Evolutionary conservation across 2,888 invertebrate genomes (phyloP), one percentile per base, ranked within the genome.

Genomic region (Tenthredo distinguenda): DNA sequence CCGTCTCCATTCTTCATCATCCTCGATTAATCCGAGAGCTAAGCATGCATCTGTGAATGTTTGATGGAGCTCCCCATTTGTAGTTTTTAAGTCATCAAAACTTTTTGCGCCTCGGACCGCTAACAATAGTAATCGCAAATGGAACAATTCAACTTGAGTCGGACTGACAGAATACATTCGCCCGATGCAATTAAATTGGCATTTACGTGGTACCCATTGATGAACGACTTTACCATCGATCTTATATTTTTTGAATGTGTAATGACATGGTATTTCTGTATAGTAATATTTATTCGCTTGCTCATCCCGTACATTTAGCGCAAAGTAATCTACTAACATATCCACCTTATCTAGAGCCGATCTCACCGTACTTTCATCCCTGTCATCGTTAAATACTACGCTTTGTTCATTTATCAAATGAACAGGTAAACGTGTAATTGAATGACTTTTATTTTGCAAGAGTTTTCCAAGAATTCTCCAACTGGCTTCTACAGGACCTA

Each of bases 391-490:
- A 26, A 76, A 58, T 50, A 79, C 76, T 7, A 86, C n/a, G 62
- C 43, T 87, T 85, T 88, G 89, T 58, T 87, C 81, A 62, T 87
- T 85, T 3, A 91, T 91, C 31, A 93, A 87, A 88, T 94, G 92
- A 26, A 93, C 90, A 6, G 91, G 89, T n/a, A 94, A 85, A 55
- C 90, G 62, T 9, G 87, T 86, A 15, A 93, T 87, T 55, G 55
- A 6, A 15, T 72, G 72, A 72, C 72, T 72, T 40, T 40, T 72
- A 1, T 72, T 0, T 72, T 72, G 72, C 10, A 72, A 72, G 40
- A 37, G 40, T 43, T 72, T 72, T 2, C 43, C 72, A 5, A 40
- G n/a, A 72, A 72, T 72, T 72, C 72, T 37, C 72, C 72, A 72
- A 72, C 72, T 40, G 40, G 72, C 72, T 72, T 72, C 72, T 21